A percentile compares a stretch with the other conserved stretches of the same genome.
These are phyloP conservation scores for Toxonevra muliebris DNA, from an alignment of 2,888 invertebrate species.

Conservation along the genomic window DNA sequence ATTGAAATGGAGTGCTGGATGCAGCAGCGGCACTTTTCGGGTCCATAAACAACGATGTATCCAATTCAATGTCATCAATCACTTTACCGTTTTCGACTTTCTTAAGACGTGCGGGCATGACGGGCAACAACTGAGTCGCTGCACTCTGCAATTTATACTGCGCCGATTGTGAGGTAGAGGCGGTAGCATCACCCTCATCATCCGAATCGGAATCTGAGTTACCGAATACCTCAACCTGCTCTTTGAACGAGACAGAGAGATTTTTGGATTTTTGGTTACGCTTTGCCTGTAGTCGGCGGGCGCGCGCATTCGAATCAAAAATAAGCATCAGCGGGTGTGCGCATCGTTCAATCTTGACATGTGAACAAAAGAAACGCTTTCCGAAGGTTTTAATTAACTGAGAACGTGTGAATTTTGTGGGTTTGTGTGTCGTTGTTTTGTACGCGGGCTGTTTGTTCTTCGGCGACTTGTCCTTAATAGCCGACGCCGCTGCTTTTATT, in stretches of 20 bases:
- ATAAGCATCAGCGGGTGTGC: slow-evolving; percentile 43
- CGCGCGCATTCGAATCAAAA: slow-evolving; percentile 43
- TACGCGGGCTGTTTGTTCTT: slow-evolving; percentile 17
- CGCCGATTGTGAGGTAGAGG: slow-evolving; percentile 18
- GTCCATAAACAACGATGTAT: slow-evolving; percentile 40
- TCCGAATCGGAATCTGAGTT: slow-evolving; percentile 37
- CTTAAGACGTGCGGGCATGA: slow-evolving; percentile 44
- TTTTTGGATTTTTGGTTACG: slow-evolving; percentile 45
- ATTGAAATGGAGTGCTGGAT: slow-evolving; percentile 34
- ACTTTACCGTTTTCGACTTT: slow-evolving; percentile 46
- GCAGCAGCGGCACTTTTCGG: slow-evolving; percentile 25
- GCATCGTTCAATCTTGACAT: slow-evolving; percentile 42
- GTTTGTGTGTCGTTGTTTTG: slow-evolving; percentile 26
- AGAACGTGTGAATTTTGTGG: slow-evolving; percentile 44
- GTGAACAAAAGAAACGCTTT: slow-evolving; percentile 40
- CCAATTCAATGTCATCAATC: slow-evolving; percentile 43
- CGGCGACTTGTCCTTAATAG: slow-evolving; percentile 4
- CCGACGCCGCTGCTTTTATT: not conserved
- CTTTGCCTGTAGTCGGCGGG: slow-evolving; percentile 43
- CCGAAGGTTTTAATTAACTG: slow-evolving; percentile 42
- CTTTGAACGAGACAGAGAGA: slow-evolving; percentile 55
- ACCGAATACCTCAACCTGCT: slow-evolving; percentile 57
- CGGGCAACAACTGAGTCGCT: slow-evolving; percentile 1
- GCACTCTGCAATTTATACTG: not conserved
- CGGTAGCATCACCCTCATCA: slow-evolving; percentile 31